phyloP scores from a whole-genome alignment of 2,113 vertebrate genomes.

The Odocoileus hemionus region DNA sequence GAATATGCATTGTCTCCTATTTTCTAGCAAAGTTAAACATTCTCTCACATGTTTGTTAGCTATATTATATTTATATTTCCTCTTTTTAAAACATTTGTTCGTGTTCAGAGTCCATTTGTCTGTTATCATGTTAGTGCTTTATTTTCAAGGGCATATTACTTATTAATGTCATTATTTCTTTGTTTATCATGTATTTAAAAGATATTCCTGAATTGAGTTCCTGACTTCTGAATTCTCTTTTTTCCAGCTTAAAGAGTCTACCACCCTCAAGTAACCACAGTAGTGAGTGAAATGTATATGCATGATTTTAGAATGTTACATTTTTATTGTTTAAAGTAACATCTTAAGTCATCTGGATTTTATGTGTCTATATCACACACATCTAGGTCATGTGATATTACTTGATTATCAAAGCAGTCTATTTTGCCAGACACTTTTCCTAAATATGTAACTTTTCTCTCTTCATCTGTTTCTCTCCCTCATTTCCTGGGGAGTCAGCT shows the following conservation, averaged over 20 bases:
- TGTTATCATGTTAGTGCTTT: background rate
- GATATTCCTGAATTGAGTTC: background rate
- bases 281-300: background rate
- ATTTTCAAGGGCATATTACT: background rate
- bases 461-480: background rate
- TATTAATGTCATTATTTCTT: constrained; percentile 21
- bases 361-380: background rate
- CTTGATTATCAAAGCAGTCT: background rate
- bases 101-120: background rate
- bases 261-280: background rate
- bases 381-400: background rate
- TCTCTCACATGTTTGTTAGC: background rate
- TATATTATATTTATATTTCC: background rate
- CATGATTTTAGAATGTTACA: background rate
- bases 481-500: background rate
- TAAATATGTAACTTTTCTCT: background rate
- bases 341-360: background rate
- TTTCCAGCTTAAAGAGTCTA: background rate
- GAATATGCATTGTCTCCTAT: background rate
- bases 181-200: constrained; percentile 8
- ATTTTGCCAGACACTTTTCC: background rate
- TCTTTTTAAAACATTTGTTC: background rate
- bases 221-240: background rate
- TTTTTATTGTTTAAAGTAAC: background rate
- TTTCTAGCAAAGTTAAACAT: constrained; percentile 8